Percentiles rank a stretch among this genome's conserved stretches.
Conservation (phyloP, 1,140 invertebrate genomes). For the Thereuonema tuberculata region DNA sequence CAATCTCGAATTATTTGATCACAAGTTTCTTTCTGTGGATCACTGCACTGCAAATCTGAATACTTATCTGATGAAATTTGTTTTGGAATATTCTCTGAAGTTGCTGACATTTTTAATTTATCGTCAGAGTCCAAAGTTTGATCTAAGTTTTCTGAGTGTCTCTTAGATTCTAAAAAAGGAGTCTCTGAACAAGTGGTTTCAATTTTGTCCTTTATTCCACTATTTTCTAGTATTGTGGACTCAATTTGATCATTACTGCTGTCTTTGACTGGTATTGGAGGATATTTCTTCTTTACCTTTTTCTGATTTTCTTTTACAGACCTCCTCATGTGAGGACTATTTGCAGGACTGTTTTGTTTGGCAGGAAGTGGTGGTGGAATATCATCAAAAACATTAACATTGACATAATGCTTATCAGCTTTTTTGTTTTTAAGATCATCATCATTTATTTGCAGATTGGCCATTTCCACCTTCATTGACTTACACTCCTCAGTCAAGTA, state of each 20-base stretch:
- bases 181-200: too few relatives aligned
- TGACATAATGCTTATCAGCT: background rate
- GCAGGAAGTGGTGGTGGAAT: background rate
- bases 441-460: background rate
- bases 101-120: too few relatives aligned
- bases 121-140: too few relatives aligned
- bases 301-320: background rate
- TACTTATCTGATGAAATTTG: too few relatives aligned
- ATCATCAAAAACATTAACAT: background rate
- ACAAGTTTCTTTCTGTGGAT: slow-evolving; percentile 7
- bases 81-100: too few relatives aligned
- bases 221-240: background rate
- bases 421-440: background rate
- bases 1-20: slow-evolving; percentile 9
- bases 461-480: background rate
- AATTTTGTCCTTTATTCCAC: background rate
- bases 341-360: background rate
- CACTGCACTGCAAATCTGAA: too few relatives aligned
- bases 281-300: background rate
- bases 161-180: too few relatives aligned
- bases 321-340: background rate
- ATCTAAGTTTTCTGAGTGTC: too few relatives aligned
- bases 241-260: background rate
- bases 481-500: background rate
- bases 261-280: background rate